Percentiles rank a stretch among this genome's conserved stretches.
Conservation (phyloP, 1,140 invertebrate genomes). For the Catajapyx aquilonaris region DNA sequence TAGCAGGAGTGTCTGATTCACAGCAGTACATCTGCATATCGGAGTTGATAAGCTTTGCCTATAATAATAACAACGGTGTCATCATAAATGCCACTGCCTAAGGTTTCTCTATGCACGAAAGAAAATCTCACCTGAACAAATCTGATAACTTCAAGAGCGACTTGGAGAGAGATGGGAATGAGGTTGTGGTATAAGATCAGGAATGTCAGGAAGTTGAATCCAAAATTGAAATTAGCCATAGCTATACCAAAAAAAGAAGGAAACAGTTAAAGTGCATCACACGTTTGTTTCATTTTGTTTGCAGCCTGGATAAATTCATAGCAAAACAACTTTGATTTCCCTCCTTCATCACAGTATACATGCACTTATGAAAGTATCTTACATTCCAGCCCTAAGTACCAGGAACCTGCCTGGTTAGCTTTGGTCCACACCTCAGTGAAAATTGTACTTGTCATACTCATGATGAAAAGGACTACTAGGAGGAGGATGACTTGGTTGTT, state of each 20-base stretch:
- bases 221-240: constrained; percentile 56
- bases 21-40: constrained; percentile 94
- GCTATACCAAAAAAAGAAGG: constrained; percentile 31
- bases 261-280: too few relatives aligned
- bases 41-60: constrained; percentile 87
- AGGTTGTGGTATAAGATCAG: constrained; percentile 99
- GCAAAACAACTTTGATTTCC: too few relatives aligned
- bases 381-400: constrained; percentile 70
- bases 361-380: too few relatives aligned
- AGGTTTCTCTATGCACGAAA: constrained; percentile 19
- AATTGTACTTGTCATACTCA: constrained; percentile 73
- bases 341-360: too few relatives aligned
- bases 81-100: neutral
- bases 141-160: constrained; percentile 92
- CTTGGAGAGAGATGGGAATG: constrained; percentile 97
- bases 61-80: constrained; percentile 21
- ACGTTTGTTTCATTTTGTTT: too few relatives aligned
- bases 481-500: constrained; percentile 81
- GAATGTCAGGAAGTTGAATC: constrained; percentile 92
- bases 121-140: constrained; percentile 74
- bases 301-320: too few relatives aligned
- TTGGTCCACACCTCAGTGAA: constrained; percentile 71
- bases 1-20: constrained; percentile 78
- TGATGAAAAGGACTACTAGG: constrained; percentile 70
- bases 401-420: constrained; percentile 35